Evolutionary conservation across 1,140 invertebrate genomes (phyloP), one percentile per base, ranked within the genome.

Genomic region (Tetramorium parvispinum): DNA sequence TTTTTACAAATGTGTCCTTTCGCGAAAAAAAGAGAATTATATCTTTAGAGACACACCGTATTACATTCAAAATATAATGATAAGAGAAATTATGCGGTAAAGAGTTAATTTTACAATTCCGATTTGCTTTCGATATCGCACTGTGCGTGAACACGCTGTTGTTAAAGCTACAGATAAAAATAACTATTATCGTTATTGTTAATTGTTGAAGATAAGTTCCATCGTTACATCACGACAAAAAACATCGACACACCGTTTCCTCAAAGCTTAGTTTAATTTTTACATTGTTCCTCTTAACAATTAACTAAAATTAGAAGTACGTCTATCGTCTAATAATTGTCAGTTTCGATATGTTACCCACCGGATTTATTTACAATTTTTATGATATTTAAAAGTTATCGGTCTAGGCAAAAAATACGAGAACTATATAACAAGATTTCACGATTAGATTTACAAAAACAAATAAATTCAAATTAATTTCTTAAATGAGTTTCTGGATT

Each of bases 81-180:
- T 32, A 21, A 16, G 18, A 59, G 32, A 75, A 61, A 61, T 83
- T 46, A 75, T 59, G 79, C 79, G 79, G 68, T 75, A 83, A 83
- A 83, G 79, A 83, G 79, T 83, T 61, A 83, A 75, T n/a, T 49
- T 83, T 49, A 21, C 40, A 59, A 57, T 21, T 40, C 24, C 24
- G 16, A 37, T 18, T 21, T 18, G 24, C 24, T 27, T 21, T 16
- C 40, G 37, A 49, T 55, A 32, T n/a, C 24, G 78, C 49, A 13
- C 24, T 65, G 16, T 40, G 21, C 77, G 63, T 21, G 24, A 40
- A 16, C 51, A 82, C 51, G n/a, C 11, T 73, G 57, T 27, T 68
- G 16, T 75, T 83, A 73, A 59, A 61, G 59, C 79, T 83, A 75
- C 32, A 32, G 68, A 83, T 83, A 83, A 83, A 83, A 83, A 83